These are phyloP conservation scores for Lasiommata megera DNA, from an alignment of 2,888 invertebrate genomes.

Conservation along the genomic window DNA sequence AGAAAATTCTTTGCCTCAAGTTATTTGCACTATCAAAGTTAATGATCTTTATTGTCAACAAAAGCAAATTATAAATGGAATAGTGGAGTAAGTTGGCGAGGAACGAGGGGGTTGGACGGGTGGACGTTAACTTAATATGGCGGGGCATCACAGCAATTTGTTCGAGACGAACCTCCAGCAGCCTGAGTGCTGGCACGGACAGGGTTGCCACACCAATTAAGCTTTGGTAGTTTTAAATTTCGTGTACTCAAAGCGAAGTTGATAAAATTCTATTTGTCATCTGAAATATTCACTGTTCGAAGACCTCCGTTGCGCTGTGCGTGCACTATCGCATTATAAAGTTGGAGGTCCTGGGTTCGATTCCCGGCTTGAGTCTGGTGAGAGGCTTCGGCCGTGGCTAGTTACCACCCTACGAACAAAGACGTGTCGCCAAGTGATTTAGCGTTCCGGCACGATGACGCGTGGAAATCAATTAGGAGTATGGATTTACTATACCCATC, in stretches of 20 bases:
- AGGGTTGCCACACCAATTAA: conserved; percentile 51
- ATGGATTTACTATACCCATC: no score
- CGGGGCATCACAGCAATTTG: conserved; percentile 77
- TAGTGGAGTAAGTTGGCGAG: conserved; percentile 43
- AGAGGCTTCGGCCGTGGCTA: no score
- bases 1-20: conserved; percentile 12
- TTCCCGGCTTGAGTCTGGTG: no score
- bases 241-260: conserved; percentile 7
- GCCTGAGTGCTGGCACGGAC: conserved; percentile 57
- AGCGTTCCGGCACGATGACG: no score
- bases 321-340: no score
- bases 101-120: conserved; percentile 41
- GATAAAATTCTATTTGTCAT: not conserved
- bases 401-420: no score
- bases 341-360: no score
- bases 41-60: conserved; percentile 44
- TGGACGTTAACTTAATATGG: conserved; percentile 74
- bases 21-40: conserved; percentile 36
- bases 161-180: conserved; percentile 70
- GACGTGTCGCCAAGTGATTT: no score
- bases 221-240: conserved; percentile 23
- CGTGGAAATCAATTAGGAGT: no score
- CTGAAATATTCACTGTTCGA: not conserved
- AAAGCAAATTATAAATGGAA: conserved; percentile 53
- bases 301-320: no score